Evolutionary conservation across 2,797 vertebrate species (phyloP).

Genomic region (Phalanger gymnotis): DNA sequence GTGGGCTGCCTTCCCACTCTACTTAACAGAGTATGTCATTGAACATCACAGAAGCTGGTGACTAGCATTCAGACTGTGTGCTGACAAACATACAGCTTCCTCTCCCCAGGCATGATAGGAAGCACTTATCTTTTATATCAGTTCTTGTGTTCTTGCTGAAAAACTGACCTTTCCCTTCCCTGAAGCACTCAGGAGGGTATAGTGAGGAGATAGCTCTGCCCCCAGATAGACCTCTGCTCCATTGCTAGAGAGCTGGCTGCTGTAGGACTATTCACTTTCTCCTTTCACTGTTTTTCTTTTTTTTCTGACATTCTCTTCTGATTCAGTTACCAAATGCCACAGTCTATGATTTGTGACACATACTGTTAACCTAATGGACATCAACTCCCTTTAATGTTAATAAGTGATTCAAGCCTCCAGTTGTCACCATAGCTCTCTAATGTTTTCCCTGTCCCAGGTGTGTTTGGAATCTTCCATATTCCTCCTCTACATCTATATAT

Average conservation of each 20-base stretch:
- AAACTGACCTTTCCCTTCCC: neutral
- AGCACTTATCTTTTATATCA: neutral
- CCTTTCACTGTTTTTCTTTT: no score
- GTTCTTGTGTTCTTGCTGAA: neutral
- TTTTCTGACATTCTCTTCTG: neutral
- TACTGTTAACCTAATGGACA: neutral
- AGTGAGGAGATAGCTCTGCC: neutral
- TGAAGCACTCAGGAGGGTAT: neutral
- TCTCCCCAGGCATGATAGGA: neutral
- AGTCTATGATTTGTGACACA: neutral
- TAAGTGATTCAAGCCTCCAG: neutral
- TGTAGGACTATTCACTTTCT: neutral
- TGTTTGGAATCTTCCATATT: neutral
- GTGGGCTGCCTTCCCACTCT: neutral
- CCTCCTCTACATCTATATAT: neutral
- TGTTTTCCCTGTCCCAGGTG: neutral
- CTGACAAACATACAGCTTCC: neutral
- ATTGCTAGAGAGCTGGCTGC: neutral
- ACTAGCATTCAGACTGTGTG: neutral
- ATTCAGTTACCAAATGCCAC: neutral
- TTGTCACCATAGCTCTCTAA: neutral
- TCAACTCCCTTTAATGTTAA: neutral
- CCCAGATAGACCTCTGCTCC: neutral
- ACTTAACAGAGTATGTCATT: constrained; percentile 22
- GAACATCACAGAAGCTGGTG: neutral